Base-by-base conservation (phyloP, 2,113 vertebrate genomes). In the Stigmatopora argus region DNA sequence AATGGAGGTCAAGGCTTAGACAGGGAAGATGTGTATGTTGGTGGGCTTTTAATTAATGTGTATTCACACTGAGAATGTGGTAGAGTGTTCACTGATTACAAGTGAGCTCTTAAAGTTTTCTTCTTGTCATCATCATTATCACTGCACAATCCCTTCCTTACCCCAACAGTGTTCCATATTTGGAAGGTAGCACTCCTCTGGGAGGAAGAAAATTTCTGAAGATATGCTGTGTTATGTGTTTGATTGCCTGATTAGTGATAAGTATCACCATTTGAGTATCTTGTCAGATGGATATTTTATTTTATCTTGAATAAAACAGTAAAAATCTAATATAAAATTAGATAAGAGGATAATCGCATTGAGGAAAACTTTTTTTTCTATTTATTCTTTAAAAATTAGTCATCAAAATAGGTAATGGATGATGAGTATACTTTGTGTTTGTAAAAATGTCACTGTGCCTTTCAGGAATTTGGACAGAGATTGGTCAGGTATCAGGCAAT, bases 21-120 rank as follows among this genome's bases (percentile, higher is more conserved):
- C 65, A 60, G 64, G 41, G 31, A 0, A 7, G 53, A 61, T 68
- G 74, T 62, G 69, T 58, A 53, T 55, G 34, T 63, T 41, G 52
- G 21, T 49, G 21, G 41, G 17, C 66, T 53, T 60, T 26, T 74
- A 55, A 57, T 44, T 3, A 14, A 61, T 71, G 62, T 62, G 66
- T 73, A 46, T 65, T 69, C 58, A 47, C 26, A 52, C 26, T 62
- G 73, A 47, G 70, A 78, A 49, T 66, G 71, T 79, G 80, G 77
- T 62, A 73, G 83, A 85, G 78, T 80, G 77, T 83, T 82, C 81
- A 79, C 77, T 85, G 83, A 88, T 90, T 86, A 85, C 79, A 84
- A 76, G 69, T 72, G 71, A 74, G 70, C 67, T 72, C 68, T 69
- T 13, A 73, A 78, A 78, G n/a, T 75, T 75, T 61, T 69, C 47